Base-by-base conservation (phyloP, 2,888 invertebrate species). In the Tenthredo livida region DNA sequence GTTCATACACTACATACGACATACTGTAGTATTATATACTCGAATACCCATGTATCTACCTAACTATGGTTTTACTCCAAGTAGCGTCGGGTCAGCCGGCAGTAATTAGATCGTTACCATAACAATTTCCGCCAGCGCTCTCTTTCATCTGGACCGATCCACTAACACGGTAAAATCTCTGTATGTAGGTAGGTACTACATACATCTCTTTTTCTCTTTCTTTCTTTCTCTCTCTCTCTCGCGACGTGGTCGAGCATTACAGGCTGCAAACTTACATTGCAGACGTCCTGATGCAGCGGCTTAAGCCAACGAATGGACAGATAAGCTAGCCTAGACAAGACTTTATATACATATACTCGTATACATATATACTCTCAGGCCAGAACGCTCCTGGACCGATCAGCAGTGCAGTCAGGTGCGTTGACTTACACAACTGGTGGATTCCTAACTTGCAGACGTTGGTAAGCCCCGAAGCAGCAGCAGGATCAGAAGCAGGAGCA, bases 401-500 rank as follows among this genome's bases (percentile, higher is more conserved):
- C 91, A 89, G 89, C 89, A 91, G 91, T 91, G 89, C 90, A 91
- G 90, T 92, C 91, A 90, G 92, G 92, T 91, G 92, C 91, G 90
- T 88, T 89, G 89, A 89, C 91, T 92, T 92, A 90, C 91, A 91
- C 90, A 92, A 92, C 91, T 87, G 88, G 88, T 89, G 90, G 89
- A 91, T 92, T 91, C 89, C 90, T 89, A 77, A 54, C 77, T 54
- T 25, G 77, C 72, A 21, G 72, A 50, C 17, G 54, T 70, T 33
- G 47, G 50, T 77, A 43, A 25, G 43, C 72, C 72, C 72, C n/a
- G 72, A 43, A 86, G 85, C 78, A 77, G 70, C 61, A 75, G 54
- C 70, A 73, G 25, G 61, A 58, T 83, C 61, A 40, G 78, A 47
- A 61, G 43, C 72, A 58, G 43, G 43, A n/a, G 70, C n/a, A 29